Percentiles rank a stretch among this genome's conserved stretches.
Evolutionary conservation across 2,113 vertebrate species (phyloP).

Genomic region (Psittacara wagleri): DNA sequence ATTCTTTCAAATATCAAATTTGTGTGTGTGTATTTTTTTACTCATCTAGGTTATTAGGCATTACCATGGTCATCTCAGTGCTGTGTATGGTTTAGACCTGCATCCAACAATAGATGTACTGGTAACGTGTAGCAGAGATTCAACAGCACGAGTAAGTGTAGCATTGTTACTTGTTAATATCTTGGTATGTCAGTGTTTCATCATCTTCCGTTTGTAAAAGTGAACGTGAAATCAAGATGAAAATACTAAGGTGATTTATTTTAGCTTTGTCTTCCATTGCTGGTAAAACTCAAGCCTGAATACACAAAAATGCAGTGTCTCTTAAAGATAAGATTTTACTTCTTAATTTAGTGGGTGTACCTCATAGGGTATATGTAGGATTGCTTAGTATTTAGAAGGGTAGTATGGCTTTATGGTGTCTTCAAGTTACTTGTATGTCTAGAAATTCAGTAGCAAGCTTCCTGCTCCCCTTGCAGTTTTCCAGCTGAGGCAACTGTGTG

Average conservation of each 20-base stretch:
- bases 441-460: neutral
- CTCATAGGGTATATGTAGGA: neutral
- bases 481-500: neutral
- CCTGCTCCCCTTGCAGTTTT: neutral
- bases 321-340: neutral
- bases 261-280: neutral
- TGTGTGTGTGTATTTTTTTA: neutral
- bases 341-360: neutral
- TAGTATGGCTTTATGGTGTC: neutral
- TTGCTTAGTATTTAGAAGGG: neutral
- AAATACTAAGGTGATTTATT: neutral
- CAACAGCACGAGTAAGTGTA: constrained; percentile 87
- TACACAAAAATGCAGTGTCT: neutral
- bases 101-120: constrained; percentile 96
- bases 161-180: neutral
- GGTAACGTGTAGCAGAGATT: constrained; percentile 95
- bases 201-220: neutral
- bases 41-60: constrained; percentile 90
- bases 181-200: neutral
- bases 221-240: neutral
- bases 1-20: neutral
- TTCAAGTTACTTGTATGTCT: neutral
- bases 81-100: constrained; percentile 93
- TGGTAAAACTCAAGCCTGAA: neutral
- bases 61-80: constrained; percentile 96